Percentiles rank a stretch among this genome's conserved stretches.
Evolutionary conservation across 2,113 vertebrate species (phyloP).

Genomic region (Ammodytes dubius): DNA sequence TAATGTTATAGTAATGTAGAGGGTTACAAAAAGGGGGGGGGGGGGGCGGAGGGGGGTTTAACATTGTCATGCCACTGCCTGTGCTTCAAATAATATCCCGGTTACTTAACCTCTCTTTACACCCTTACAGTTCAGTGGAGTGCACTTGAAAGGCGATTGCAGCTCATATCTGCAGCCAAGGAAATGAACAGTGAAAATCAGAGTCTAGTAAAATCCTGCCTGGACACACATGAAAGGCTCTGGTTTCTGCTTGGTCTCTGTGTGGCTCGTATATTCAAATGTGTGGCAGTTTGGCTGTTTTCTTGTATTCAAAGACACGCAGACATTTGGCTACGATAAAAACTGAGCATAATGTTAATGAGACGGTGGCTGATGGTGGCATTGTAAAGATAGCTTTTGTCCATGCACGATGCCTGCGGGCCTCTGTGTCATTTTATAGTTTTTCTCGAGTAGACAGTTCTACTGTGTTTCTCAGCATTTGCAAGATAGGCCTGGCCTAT

Average conservation of each 20-base stretch:
- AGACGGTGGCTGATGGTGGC: constrained; percentile 58
- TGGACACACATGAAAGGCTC: constrained; percentile 49
- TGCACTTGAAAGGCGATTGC: constrained; percentile 58
- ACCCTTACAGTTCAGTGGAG: constrained; percentile 29
- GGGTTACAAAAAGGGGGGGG: neutral
- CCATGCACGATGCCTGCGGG: constrained; percentile 40
- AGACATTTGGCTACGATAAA: constrained; percentile 59
- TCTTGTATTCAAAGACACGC: constrained; percentile 57
- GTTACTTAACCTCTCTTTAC: constrained; percentile 57
- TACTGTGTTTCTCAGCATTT: constrained; percentile 46
- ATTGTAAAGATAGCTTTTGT: constrained; percentile 63
- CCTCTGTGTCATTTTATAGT: constrained; percentile 38
- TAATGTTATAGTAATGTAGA: constrained; percentile 5
- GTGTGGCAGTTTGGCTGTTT: constrained; percentile 8
- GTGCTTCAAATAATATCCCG: neutral
- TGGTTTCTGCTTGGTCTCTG: constrained; percentile 19
- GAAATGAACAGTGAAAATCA: constrained; percentile 52
- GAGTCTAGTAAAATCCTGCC: constrained; percentile 43
- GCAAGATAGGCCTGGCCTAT: constrained; percentile 37
- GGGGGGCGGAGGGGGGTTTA: neutral
- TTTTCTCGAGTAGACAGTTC: constrained; percentile 48
- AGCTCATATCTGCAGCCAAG: constrained; percentile 43
- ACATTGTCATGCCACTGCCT: neutral
- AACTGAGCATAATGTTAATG: constrained; percentile 61
- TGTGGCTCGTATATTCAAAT: constrained; percentile 42